A percentile compares a stretch with the other conserved stretches of the same genome.
Evolutionary conservation across 2,797 vertebrate genomes (phyloP).

Genomic region (Tapera naevia): DNA sequence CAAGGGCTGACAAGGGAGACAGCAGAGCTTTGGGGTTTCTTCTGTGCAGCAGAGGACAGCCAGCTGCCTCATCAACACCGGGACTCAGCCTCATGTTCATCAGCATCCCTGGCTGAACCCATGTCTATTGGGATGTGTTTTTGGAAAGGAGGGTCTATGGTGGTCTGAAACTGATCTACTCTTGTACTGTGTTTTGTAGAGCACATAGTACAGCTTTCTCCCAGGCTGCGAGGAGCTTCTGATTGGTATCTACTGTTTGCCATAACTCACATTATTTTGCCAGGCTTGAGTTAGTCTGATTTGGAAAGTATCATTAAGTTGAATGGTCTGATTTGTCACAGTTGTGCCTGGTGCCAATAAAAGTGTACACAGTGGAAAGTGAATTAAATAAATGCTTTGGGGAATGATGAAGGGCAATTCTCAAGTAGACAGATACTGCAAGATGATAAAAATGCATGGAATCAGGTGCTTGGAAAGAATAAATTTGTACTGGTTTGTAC

Average conservation of each 20-base stretch:
- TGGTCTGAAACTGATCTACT: neutral
- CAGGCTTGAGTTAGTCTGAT: neutral
- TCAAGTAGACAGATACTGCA: neutral
- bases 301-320: neutral
- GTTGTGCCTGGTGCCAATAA: neutral
- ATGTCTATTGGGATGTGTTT: neutral
- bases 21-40: neutral
- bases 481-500: neutral
- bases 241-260: neutral
- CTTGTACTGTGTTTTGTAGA: neutral
- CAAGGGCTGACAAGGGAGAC: neutral
- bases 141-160: neutral
- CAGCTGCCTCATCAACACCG: neutral
- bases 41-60: neutral
- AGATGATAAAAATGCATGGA: neutral
- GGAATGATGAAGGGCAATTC: neutral
- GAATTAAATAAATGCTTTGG: neutral
- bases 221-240: neutral
- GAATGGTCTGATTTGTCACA: neutral
- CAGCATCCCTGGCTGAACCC: neutral
- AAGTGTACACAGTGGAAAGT: neutral
- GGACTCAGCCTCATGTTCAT: fast-evolving
- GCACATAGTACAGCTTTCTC: neutral
- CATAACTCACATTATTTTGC: neutral
- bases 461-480: neutral